phyloP scores from a whole-genome alignment of 2,113 vertebrate species.

The Cacatua alba region DNA sequence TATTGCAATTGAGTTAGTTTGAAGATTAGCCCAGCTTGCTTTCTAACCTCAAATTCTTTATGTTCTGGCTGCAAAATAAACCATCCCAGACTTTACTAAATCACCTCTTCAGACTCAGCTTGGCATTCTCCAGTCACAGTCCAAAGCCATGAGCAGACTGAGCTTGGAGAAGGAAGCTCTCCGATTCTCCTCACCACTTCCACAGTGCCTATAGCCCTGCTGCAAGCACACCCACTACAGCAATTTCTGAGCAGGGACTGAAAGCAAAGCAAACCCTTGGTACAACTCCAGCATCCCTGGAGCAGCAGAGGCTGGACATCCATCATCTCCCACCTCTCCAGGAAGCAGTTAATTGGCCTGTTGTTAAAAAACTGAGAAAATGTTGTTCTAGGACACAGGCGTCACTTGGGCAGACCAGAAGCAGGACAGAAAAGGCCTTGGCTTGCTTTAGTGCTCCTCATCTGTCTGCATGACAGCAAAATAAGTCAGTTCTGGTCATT shows the following conservation, averaged over 20 bases:
- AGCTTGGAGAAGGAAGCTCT: not conserved
- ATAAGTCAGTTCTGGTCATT: not conserved
- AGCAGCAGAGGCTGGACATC: not conserved
- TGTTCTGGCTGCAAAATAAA: not conserved
- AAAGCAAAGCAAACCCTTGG: not conserved
- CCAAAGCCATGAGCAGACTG: not conserved
- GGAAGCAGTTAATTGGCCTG: not conserved
- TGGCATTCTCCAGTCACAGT: not conserved
- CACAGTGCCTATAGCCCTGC: not conserved
- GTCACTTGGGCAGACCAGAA: not conserved
- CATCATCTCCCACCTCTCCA: rapidly evolving
- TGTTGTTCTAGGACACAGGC: not conserved
- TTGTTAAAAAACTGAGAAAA: not conserved
- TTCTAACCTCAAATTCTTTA: not conserved
- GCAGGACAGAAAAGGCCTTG: not conserved
- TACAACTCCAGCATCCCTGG: not conserved
- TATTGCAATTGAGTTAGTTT: not conserved
- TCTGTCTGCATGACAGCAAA: not conserved
- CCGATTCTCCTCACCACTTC: not conserved
- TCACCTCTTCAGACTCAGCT: not conserved
- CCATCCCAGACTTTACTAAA: not conserved
- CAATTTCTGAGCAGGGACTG: not conserved
- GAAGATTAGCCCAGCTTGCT: not conserved
- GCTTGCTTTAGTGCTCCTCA: not conserved
- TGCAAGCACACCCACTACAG: not conserved